Evolutionary conservation across 2,888 invertebrate genomes (phyloP), one percentile per base, ranked within the genome.

Genomic region (Idaea dimidiata): DNA sequence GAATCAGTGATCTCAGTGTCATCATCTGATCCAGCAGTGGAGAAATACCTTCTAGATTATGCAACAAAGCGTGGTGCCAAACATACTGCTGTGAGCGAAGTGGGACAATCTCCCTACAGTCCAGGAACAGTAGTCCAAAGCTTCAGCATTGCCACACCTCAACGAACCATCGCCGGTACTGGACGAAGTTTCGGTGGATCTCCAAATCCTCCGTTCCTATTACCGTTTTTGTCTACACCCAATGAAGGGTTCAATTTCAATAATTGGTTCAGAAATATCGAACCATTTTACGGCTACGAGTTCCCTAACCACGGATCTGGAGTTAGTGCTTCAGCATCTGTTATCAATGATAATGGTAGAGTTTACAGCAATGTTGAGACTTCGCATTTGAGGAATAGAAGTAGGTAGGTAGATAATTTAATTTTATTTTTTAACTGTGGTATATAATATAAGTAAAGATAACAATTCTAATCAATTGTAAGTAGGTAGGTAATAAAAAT

Each of bases 281-380:
- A 84, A 59, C 77, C 78, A 56, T 76, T 75, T 55, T 84, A 83
- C 33, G 79, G 83, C n/a, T 76, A 82, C 0, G 75, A 66, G 17
- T 82, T 77, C 53, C 64, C 68, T 18, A 75, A 79, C 0, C 77
- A 77, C 57, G 77, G 79, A 7, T 60, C 61, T 0, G 68, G 74
- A 4, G 71, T 62, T 58, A 65, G 63, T 18, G 56, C 56, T 61
- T 62, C 78, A 3, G 82, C 81, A 6, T 78, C 86, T 14, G 82
- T 86, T 2, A 69, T 84, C 10, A 87, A 81, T 64, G 82, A 85
- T 65, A 86, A 86, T 65, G 87, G 87, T 4, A 83, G 81, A 57
- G 73, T 83, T 2, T 85, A 83, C 66, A 82, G 84, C 55, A 83
- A 81, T 70, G 80, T 84, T 5, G 81, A 83, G 63, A 77, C 80